Base-by-base conservation (phyloP, 2,888 invertebrate genomes). In the Drosophila setosimentum region DNA sequence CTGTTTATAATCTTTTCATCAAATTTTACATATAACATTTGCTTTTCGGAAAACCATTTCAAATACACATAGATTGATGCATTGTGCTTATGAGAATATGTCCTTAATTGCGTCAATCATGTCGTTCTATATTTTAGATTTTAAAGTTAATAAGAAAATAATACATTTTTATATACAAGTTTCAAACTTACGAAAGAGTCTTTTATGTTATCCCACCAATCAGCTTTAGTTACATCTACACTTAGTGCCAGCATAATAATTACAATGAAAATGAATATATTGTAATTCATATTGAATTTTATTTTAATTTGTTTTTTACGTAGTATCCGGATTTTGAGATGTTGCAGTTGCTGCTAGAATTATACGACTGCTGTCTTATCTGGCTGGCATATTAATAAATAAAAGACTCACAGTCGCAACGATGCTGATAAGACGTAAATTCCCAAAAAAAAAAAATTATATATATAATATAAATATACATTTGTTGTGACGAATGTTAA, bases 121-220 rank as follows among this genome's bases (percentile, higher is more conserved):
- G 35, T 80, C 76, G 10, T 72, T 45, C 78, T 78, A 48, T 33
- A 57, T 42, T 21, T 45, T 2, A 42, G 1, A 21, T 13, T 29
- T 18, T 13, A 49, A 24, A 13, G 7, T 59, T 10, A 10, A 51
- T 49, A n/a, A 0, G n/a, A 8, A 33, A 29, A 18, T 37, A 37
- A 18, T 5, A 24, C 21, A 11, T 27, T 10, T 30, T 16, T 0
- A 13, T 35, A 10, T 8, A 30, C 40, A 21, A 29, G 4, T 21
- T n/a, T 16, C 2, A 0, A 11, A 73, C 78, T 80, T 67, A 78
- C 78, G 66, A 80, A 51, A 18, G 68, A 53, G 53, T 73, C 68
- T 54, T 76, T 76, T 13, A 78, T 64, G 33, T 27, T 54, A 48
- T 78, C 73, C 78, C 76, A 78, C 35, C 59, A 63, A 54, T 80